A percentile compares a stretch with the other conserved stretches of the same genome.
Conservation (phyloP, 2,113 vertebrate species). For the Leptobrachium leishanense region DNA sequence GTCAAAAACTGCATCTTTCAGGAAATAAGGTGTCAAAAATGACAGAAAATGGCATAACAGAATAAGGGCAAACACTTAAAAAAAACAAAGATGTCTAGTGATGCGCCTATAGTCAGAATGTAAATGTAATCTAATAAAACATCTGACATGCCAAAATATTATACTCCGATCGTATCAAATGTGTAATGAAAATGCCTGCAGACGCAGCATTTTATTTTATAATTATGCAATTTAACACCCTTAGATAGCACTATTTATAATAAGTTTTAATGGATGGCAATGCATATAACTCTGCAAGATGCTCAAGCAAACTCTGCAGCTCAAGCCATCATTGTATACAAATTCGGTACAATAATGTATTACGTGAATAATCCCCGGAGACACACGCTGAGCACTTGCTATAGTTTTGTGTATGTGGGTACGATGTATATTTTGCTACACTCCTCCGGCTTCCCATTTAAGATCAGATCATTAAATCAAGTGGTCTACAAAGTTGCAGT, state of each 20-base stretch:
- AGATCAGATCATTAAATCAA: conserved; percentile 44
- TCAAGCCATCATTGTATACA: conserved; percentile 22
- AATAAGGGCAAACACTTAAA: conserved; percentile 38
- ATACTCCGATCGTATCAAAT: conserved; percentile 23
- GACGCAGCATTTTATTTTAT: conserved; percentile 17
- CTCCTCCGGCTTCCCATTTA: conserved; percentile 11
- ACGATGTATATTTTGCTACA: conserved; percentile 21
- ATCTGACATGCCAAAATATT: background rate
- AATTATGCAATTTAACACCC: conserved; percentile 13
- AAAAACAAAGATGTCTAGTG: background rate
- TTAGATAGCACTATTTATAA: conserved; percentile 3
- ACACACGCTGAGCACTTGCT: conserved; percentile 3
- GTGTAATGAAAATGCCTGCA: conserved; percentile 13
- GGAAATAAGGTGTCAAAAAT: conserved; percentile 41
- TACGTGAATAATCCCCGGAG: background rate
- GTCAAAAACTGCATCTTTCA: conserved; percentile 40
- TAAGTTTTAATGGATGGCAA: conserved; percentile 1
- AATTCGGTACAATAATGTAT: conserved; percentile 5
- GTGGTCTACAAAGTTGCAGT: conserved; percentile 46
- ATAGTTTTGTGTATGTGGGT: conserved; percentile 21
- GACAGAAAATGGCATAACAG: conserved; percentile 39
- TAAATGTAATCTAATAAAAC: conserved; percentile 25
- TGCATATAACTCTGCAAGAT: background rate
- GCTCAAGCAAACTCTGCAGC: background rate
- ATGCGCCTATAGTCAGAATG: background rate